A percentile compares a stretch with the other conserved stretches of the same genome.
Conservation (phyloP, 2,888 invertebrate species). For the Drosophila paramelanica region DNA sequence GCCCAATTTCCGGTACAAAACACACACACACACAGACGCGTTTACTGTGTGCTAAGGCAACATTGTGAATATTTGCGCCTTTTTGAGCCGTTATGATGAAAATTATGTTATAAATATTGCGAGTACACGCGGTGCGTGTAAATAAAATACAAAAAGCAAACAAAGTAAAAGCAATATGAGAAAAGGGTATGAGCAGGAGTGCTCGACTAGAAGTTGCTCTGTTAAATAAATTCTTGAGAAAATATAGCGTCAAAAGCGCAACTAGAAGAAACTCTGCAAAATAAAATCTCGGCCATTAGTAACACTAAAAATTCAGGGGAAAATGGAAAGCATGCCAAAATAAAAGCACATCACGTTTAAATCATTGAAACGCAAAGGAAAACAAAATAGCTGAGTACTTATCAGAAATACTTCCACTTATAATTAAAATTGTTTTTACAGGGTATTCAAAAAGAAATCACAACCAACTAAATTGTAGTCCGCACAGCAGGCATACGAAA, state of each 20-base stretch:
- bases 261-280: too few relatives aligned
- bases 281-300: not conserved
- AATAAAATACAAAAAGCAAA: conserved; percentile 31
- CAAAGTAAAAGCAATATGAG: conserved; percentile 1
- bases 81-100: conserved; percentile 28
- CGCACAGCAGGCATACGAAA: conserved; percentile 45
- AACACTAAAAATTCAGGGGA: too few relatives aligned
- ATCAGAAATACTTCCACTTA: not conserved
- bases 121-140: conserved; percentile 35
- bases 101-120: conserved; percentile 62
- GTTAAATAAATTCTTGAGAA: not conserved
- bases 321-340: not conserved
- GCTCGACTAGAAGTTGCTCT: not conserved
- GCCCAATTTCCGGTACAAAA: conserved; percentile 6
- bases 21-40: not conserved
- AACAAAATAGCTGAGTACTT: not conserved
- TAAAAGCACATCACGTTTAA: not conserved
- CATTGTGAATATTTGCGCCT: conserved; percentile 10
- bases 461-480: conserved; percentile 39
- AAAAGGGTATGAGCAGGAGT: not conserved
- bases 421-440: not conserved
- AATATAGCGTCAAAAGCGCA: too few relatives aligned
- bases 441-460: conserved; percentile 9
- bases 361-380: not conserved
- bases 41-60: not conserved